Percentiles rank a stretch among this genome's conserved stretches.
Conservation (phyloP, 2,797 vertebrate genomes). For the Carapus acus region DNA sequence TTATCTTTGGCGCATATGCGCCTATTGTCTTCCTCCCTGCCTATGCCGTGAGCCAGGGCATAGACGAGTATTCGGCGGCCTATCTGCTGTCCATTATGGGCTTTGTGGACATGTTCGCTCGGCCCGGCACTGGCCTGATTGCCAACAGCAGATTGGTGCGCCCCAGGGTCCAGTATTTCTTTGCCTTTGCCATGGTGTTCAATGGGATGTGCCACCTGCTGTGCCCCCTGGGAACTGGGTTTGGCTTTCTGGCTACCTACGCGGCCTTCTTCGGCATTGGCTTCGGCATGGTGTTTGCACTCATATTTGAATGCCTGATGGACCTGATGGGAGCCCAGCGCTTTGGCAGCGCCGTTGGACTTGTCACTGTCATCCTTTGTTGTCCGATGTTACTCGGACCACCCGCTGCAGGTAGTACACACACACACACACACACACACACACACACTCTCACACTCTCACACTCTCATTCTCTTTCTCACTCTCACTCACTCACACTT, state of each 20-base stretch:
- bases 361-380: conserved; percentile 79
- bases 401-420: conserved; percentile 74
- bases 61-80: conserved; percentile 75
- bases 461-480: not conserved
- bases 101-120: conserved; percentile 77
- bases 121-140: conserved; percentile 72
- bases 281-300: conserved; percentile 77
- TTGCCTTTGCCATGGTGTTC: conserved; percentile 75
- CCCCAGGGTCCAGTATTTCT: conserved; percentile 76
- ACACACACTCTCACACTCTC: conserved; percentile 1
- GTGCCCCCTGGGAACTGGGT: conserved; percentile 71
- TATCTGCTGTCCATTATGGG: conserved; percentile 79
- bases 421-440: too few relatives aligned
- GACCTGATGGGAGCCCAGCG: conserved; percentile 73
- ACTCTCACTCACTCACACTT: too few relatives aligned
- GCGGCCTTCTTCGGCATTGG: conserved; percentile 68
- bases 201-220: conserved; percentile 76
- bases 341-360: conserved; percentile 75
- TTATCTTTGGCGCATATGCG: conserved; percentile 79
- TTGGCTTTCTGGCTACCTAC: conserved; percentile 65
- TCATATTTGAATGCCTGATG: conserved; percentile 83
- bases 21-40: conserved; percentile 78
- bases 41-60: conserved; percentile 69
- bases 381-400: conserved; percentile 76
- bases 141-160: conserved; percentile 77